Percentiles rank a stretch among this genome's conserved stretches.
These are phyloP conservation scores for Dendropsophus ebraccatus DNA, from an alignment of 2,113 vertebrate genomes.

Conservation along the genomic window DNA sequence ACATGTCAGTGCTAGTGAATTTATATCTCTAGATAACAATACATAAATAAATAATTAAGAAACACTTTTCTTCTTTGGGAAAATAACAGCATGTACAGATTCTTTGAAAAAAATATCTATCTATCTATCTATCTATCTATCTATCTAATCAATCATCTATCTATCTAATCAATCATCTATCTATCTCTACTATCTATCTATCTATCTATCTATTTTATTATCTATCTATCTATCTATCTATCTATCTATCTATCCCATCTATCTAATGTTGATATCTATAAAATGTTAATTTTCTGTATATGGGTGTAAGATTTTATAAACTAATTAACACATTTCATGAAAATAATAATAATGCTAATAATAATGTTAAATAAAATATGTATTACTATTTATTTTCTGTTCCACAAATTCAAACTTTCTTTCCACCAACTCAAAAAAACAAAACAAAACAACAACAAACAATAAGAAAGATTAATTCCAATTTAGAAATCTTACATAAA, in stretches of 20 bases:
- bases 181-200: background rate
- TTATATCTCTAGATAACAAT: conserved; percentile 16
- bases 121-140: too few species aligned
- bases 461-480: conserved; percentile 16
- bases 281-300: too few species aligned
- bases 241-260: too few species aligned
- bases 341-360: too few species aligned
- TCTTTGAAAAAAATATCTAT: background rate
- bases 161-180: background rate
- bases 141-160: background rate
- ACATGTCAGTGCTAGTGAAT: conserved; percentile 15
- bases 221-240: too few species aligned
- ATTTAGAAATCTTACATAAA: conserved; percentile 37
- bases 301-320: too few species aligned
- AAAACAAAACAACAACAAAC: background rate
- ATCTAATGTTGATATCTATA: background rate
- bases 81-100: background rate
- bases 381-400: background rate
- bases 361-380: too few species aligned
- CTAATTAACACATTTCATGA: too few species aligned
- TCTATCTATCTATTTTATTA: too few species aligned
- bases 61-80: background rate
- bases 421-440: background rate
- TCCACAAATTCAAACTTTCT: background rate
- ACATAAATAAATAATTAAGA: conserved; percentile 21